phyloP scores from a whole-genome alignment of 2,797 vertebrate genomes.

The Enteromius radiatus region DNA sequence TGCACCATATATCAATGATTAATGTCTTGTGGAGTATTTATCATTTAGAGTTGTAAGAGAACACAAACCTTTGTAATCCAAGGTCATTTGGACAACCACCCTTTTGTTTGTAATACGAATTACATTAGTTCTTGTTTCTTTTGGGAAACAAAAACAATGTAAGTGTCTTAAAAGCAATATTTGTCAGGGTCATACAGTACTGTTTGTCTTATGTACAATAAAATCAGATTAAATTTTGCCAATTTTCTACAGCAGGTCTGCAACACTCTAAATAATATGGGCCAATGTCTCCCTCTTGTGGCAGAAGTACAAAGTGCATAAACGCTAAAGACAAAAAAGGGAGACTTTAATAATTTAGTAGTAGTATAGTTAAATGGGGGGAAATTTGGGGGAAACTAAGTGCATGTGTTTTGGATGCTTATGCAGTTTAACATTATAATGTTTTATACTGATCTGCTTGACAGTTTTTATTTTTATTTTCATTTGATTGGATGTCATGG shows the following conservation, averaged over 20 bases:
- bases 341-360: background rate
- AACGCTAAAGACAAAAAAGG: background rate
- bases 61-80: background rate
- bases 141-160: background rate
- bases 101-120: background rate
- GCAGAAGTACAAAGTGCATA: background rate
- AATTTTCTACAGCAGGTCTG: background rate
- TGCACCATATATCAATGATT: background rate
- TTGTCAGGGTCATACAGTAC: background rate
- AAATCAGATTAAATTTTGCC: background rate
- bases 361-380: background rate
- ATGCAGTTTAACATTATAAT: background rate
- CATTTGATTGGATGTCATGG: background rate
- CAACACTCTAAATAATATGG: background rate
- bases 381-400: background rate
- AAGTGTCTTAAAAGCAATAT: background rate
- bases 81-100: background rate
- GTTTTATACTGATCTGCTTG: background rate
- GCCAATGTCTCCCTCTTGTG: conserved; percentile 49
- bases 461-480: background rate
- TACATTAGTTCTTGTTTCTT: background rate
- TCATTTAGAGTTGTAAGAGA: background rate
- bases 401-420: background rate
- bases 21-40: background rate
- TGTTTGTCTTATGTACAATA: conserved; percentile 1